Conservation (phyloP, 2,113 vertebrate genomes). For the Arvicanthis niloticus region DNA sequence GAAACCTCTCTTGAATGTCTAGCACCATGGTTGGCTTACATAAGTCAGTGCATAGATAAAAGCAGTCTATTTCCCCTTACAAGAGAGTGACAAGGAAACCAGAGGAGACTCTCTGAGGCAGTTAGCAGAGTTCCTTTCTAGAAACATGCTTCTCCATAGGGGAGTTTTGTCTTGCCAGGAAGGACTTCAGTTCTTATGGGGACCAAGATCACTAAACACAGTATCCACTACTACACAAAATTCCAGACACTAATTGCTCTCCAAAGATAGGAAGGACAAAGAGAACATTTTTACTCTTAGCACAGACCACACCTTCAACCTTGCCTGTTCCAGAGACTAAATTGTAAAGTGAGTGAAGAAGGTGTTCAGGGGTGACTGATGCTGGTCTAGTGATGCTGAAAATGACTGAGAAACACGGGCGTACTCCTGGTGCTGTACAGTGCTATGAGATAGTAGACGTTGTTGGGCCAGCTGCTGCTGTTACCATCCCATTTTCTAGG, state of each 20-base stretch:
- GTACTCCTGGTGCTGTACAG: accelerated
- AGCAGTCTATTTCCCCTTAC: not conserved
- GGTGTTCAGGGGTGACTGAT: not conserved
- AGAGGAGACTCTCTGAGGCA: not conserved
- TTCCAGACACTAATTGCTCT: not conserved
- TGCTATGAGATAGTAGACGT: not conserved
- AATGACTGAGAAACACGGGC: not conserved
- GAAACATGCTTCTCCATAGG: not conserved
- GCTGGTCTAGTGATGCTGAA: not conserved
- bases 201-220: not conserved
- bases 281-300: not conserved
- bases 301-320: accelerated
- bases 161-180: not conserved
- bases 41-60: not conserved
- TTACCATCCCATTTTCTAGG: not conserved
- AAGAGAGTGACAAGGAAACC: not conserved
- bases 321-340: not conserved
- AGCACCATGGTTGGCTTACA: not conserved
- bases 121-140: not conserved
- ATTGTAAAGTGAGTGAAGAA: not conserved
- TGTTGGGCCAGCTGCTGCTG: not conserved
- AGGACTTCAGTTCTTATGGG: not conserved
- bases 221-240: not conserved
- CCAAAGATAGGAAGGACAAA: not conserved
- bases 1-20: not conserved